These are phyloP conservation scores for Wasmannia auropunctata DNA, from an alignment of 1,140 invertebrate species.

Conservation along the genomic window DNA sequence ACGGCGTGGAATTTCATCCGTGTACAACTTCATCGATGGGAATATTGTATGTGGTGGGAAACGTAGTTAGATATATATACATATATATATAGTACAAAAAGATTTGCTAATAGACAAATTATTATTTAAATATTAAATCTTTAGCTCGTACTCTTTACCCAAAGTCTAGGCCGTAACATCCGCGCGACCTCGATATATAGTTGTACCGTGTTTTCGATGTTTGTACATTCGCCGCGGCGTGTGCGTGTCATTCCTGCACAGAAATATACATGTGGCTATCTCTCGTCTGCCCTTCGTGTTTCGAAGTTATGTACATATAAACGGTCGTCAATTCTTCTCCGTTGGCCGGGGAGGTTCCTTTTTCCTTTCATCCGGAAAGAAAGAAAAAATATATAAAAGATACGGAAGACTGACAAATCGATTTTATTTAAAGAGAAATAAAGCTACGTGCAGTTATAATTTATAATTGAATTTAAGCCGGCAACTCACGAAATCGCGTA, in stretches of 20 bases:
- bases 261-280: slow-evolving; percentile 66
- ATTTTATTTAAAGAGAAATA: slow-evolving; percentile 68
- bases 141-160: slow-evolving; percentile 54
- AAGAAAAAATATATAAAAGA: slow-evolving; percentile 49
- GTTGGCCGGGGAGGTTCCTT: background rate
- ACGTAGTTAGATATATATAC: too few relatives aligned
- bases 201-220: slow-evolving; percentile 57
- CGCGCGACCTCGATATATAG: slow-evolving; percentile 37
- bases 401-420: slow-evolving; percentile 78
- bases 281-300: background rate
- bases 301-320: slow-evolving; percentile 32
- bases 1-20: slow-evolving; percentile 15
- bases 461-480: background rate
- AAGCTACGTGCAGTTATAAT: slow-evolving; percentile 35
- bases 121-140: slow-evolving; percentile 66
- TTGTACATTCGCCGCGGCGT: slow-evolving; percentile 63
- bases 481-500: background rate
- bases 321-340: slow-evolving; percentile 21
- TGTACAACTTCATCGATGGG: slow-evolving; percentile 14
- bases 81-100: slow-evolving; percentile 70
- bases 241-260: slow-evolving; percentile 65
- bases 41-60: slow-evolving; percentile 55
- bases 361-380: slow-evolving; percentile 23
- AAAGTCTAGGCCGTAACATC: slow-evolving; percentile 41
- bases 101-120: slow-evolving; percentile 61